phyloP scores from a whole-genome alignment of 2,113 vertebrate genomes.

The Cephalopterus ornatus region DNA sequence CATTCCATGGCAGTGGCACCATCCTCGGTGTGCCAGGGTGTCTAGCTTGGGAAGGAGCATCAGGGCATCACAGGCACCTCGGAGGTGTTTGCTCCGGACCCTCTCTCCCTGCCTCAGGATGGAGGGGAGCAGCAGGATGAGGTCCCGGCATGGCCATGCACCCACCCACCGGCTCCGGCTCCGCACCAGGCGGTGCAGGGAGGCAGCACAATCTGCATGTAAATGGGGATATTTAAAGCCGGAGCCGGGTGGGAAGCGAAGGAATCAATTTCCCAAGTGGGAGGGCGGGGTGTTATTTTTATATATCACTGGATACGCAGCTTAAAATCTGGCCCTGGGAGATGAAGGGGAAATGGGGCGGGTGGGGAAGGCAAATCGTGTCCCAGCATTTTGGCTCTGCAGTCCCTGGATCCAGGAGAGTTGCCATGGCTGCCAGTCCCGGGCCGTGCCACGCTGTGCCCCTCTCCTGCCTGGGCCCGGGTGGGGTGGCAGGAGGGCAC shows the following conservation, averaged over 20 bases:
- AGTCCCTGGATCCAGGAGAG: accelerated
- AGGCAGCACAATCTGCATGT: not conserved
- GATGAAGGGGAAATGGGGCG: not conserved
- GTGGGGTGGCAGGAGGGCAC: not conserved
- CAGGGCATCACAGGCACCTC: accelerated
- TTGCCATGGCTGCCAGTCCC: not conserved
- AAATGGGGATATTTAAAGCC: slow-evolving; percentile 59
- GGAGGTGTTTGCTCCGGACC: accelerated
- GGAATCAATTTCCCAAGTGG: slow-evolving; percentile 62
- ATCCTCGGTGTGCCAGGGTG: not conserved
- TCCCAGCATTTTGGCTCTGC: accelerated
- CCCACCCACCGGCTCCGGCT: not conserved
- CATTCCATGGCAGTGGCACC: accelerated
- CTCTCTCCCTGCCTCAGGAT: accelerated
- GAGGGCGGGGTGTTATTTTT: slow-evolving; percentile 62
- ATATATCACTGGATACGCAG: not conserved
- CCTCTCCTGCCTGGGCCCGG: accelerated
- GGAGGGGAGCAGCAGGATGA: accelerated
- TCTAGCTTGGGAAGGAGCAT: accelerated
- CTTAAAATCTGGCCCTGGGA: not conserved
- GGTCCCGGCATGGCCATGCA: not conserved
- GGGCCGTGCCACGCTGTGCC: accelerated
- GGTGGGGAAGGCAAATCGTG: not conserved
- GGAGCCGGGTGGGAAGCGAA: slow-evolving; percentile 29
- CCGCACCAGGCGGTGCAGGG: not conserved